Conservation (phyloP, 2,888 invertebrate genomes). For the Tenthredo amoena region DNA sequence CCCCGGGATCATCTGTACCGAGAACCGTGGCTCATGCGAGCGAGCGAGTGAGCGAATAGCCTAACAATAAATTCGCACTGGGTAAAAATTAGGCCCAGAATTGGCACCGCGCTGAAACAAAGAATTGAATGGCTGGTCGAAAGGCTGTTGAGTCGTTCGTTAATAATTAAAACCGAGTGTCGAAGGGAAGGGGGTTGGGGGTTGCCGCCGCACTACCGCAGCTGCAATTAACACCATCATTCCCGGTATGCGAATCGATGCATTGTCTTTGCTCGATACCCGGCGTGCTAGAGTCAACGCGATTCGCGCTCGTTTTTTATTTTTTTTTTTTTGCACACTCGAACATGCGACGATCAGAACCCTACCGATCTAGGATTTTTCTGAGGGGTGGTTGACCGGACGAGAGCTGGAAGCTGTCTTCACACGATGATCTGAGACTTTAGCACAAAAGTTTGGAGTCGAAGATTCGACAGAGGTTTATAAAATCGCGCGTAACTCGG, state of each 20-base stretch:
- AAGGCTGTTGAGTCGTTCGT: neutral
- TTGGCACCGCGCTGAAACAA: slow-evolving; percentile 30
- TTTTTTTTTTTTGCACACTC: neutral
- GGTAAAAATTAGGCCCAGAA: neutral
- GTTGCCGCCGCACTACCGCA: slow-evolving; percentile 55
- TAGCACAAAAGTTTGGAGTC: neutral
- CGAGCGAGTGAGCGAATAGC: neutral
- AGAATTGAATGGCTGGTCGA: neutral
- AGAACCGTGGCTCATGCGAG: neutral
- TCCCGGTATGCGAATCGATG: slow-evolving; percentile 60
- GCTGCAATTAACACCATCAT: slow-evolving; percentile 63
- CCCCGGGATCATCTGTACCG: neutral
- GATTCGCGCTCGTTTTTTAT: slow-evolving; percentile 46
- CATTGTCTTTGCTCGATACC: slow-evolving; percentile 62
- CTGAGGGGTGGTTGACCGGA: neutral
- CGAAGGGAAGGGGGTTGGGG: neutral
- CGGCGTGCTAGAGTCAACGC: neutral
- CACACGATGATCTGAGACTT: neutral
- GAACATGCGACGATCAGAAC: neutral
- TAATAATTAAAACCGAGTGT: slow-evolving; percentile 45
- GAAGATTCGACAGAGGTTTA: neutral
- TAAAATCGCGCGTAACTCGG: neutral
- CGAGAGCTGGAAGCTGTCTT: neutral
- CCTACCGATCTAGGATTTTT: neutral
- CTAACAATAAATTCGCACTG: slow-evolving; percentile 12